Conservation (phyloP, 2,797 vertebrate species). For the Bovichtus diacanthus region DNA sequence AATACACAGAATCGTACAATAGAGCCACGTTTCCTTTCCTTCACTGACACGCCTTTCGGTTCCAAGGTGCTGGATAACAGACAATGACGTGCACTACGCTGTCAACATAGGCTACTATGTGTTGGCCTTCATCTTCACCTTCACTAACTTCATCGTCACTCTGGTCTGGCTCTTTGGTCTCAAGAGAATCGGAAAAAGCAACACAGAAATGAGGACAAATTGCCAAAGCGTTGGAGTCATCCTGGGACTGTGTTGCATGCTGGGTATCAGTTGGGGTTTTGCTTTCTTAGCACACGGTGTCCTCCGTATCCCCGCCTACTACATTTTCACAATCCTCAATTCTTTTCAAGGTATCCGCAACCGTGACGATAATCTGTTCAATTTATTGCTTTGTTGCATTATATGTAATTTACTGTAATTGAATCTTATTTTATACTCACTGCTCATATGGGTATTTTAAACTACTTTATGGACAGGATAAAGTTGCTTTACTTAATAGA, state of each 20-base stretch:
- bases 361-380: not conserved
- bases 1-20: not conserved
- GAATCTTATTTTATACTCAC: not conserved
- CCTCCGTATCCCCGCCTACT: conserved; percentile 67
- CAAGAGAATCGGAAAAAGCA: not conserved
- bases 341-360: conserved; percentile 74
- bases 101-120: conserved; percentile 82
- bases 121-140: conserved; percentile 80
- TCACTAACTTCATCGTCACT: conserved; percentile 66
- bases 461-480: not conserved
- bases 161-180: conserved; percentile 65
- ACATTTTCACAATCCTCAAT: conserved; percentile 81
- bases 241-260: conserved; percentile 75
- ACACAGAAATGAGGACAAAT: accelerated
- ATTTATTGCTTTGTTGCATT: not conserved
- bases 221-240: conserved; percentile 41
- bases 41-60: conserved; percentile 2
- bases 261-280: conserved; percentile 82
- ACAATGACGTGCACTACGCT: conserved; percentile 57
- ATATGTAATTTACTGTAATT: not conserved
- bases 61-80: conserved; percentile 82
- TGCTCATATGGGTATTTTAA: not conserved
- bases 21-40: not conserved
- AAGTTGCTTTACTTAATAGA: not conserved
- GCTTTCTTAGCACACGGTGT: conserved; percentile 77